A percentile compares a stretch with the other conserved stretches of the same genome.
These are phyloP conservation scores for Brassicogethes aeneus DNA, from an alignment of 2,888 invertebrate genomes.

Conservation along the genomic window DNA sequence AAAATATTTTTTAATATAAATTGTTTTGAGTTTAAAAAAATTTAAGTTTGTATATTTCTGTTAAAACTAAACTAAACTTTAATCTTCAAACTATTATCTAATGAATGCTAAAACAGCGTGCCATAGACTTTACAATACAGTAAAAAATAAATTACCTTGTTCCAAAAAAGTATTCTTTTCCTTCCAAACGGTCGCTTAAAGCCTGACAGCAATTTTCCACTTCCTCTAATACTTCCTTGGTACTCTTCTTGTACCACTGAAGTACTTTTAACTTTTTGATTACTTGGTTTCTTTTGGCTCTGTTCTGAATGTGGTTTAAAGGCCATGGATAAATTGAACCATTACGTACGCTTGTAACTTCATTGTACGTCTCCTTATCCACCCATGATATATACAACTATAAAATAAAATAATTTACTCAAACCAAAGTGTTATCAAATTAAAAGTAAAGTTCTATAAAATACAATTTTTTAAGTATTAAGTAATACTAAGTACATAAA, in stretches of 20 bases:
- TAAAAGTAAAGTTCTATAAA: not conserved
- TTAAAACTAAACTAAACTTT: too few species aligned
- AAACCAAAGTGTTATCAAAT: constrained; percentile 6
- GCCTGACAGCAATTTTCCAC: constrained; percentile 83
- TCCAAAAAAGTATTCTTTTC: constrained; percentile 75
- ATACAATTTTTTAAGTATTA: too few species aligned
- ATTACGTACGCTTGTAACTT: constrained; percentile 76
- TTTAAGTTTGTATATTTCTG: too few species aligned
- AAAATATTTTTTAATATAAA: too few species aligned
- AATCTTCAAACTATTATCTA: too few species aligned
- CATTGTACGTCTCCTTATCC: constrained; percentile 67
- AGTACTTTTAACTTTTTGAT: constrained; percentile 65
- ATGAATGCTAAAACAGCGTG: too few species aligned
- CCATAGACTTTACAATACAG: not conserved
- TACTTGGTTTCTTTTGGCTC: constrained; percentile 62
- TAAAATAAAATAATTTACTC: constrained; percentile 14
- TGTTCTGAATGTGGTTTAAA: constrained; percentile 70
- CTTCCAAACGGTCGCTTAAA: constrained; percentile 73
- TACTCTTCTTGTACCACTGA: constrained; percentile 72
- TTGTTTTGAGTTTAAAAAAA: too few species aligned
- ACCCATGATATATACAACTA: constrained; percentile 83
- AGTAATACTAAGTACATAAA: too few species aligned
- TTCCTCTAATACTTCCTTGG: constrained; percentile 68
- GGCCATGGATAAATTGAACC: constrained; percentile 94
- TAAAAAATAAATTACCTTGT: constrained; percentile 48